Percentiles rank a stretch among this genome's conserved stretches.
phyloP scores from a whole-genome alignment of 1,140 invertebrate genomes.

The Drosophila repletoides region DNA sequence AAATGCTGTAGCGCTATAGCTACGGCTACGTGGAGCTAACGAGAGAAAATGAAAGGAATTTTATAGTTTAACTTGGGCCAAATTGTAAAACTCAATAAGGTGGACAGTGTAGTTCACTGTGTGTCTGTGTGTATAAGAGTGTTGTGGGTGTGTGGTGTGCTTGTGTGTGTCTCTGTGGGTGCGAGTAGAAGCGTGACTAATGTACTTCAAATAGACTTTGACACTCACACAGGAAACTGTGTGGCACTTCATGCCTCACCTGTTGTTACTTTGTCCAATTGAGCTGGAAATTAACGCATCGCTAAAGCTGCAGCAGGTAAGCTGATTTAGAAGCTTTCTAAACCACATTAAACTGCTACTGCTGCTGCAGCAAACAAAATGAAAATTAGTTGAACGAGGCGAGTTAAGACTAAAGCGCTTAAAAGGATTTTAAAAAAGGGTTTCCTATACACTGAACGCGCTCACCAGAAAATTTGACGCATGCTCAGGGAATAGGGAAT shows the following conservation, averaged over 20 bases:
- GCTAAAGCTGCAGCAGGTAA: slow-evolving; percentile 28
- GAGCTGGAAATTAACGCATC: slow-evolving; percentile 37
- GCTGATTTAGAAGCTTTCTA: slow-evolving; percentile 30
- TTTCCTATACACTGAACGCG: no score
- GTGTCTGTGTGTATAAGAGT: background rate
- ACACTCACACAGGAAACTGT: slow-evolving; percentile 19
- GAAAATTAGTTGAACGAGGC: no score
- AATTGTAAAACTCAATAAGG: slow-evolving; percentile 39
- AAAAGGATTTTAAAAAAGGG: no score
- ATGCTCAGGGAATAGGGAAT: no score
- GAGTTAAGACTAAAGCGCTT: no score
- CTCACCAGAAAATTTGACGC: no score
- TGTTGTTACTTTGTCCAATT: slow-evolving; percentile 41
- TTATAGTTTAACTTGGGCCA: slow-evolving; percentile 35
- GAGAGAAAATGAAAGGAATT: slow-evolving; percentile 41
- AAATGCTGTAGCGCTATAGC: background rate
- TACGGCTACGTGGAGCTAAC: slow-evolving; percentile 2
- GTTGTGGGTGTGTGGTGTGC: background rate
- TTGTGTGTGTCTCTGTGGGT: background rate
- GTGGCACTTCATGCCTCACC: slow-evolving; percentile 24
- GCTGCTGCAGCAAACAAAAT: background rate
- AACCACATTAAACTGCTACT: slow-evolving; percentile 16
- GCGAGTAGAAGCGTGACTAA: slow-evolving; percentile 33
- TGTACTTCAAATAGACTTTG: slow-evolving; percentile 46
- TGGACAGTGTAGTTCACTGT: slow-evolving; percentile 8